These are phyloP conservation scores for Apamea crenata DNA, from an alignment of 2,888 invertebrate genomes.

Conservation along the genomic window DNA sequence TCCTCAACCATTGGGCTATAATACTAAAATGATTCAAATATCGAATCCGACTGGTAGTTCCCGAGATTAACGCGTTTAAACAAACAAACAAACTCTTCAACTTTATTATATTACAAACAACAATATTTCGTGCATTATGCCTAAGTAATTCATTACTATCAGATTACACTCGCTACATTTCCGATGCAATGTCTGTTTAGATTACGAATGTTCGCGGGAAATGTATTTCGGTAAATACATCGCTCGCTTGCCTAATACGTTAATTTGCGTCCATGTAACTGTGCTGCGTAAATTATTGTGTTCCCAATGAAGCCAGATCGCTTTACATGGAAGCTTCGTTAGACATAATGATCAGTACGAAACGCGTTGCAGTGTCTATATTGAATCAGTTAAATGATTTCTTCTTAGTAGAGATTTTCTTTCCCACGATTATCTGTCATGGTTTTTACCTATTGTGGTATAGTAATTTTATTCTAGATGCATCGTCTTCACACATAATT, in stretches of 20 bases:
- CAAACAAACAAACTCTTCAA: neutral
- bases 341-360: conserved; percentile 16
- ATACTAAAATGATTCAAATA: too few relatives aligned
- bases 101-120: neutral
- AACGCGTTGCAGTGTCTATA: neutral
- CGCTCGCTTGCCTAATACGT: conserved; percentile 45
- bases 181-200: conserved; percentile 49
- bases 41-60: neutral
- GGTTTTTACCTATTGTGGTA: neutral
- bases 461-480: neutral
- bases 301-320: conserved; percentile 43
- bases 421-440: conserved; percentile 24
- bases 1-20: neutral
- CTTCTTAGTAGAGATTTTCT: conserved; percentile 30
- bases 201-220: conserved; percentile 57
- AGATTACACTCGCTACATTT: conserved; percentile 55
- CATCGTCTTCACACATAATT: neutral
- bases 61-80: neutral
- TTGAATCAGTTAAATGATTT: conserved; percentile 29
- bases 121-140: conserved; percentile 2
- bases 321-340: conserved; percentile 44
- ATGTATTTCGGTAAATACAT: conserved; percentile 58
- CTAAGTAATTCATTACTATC: conserved; percentile 70
- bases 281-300: conserved; percentile 48
- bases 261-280: conserved; percentile 55